phyloP scores from a whole-genome alignment of 2,888 invertebrate genomes.

The Mythimna loreyi region DNA sequence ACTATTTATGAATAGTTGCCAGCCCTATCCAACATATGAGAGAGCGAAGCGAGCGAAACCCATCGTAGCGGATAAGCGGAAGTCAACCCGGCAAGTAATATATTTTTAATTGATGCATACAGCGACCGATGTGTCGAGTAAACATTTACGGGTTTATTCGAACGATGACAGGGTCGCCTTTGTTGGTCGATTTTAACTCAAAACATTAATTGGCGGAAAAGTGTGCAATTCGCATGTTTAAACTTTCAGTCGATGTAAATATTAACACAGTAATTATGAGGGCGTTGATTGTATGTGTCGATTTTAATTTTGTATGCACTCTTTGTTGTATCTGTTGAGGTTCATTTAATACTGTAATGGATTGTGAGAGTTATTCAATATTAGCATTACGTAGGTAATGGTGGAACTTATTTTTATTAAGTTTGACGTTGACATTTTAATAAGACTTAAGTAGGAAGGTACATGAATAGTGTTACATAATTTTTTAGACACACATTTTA shows the following conservation, averaged over 20 bases:
- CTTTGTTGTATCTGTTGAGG: constrained; percentile 54
- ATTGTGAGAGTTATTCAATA: constrained; percentile 40
- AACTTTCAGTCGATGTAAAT: constrained; percentile 82
- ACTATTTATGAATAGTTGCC: not conserved
- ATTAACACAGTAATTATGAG: constrained; percentile 84
- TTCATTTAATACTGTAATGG: constrained; percentile 49
- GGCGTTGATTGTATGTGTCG: constrained; percentile 78
- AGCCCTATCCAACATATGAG: constrained; percentile 49
- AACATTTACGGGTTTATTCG: constrained; percentile 86
- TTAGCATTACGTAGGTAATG: constrained; percentile 10
- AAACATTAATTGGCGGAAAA: constrained; percentile 88
- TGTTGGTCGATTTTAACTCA: constrained; percentile 85
- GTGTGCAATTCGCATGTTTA: constrained; percentile 86
- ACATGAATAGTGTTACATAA: not conserved
- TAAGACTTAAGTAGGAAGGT: not conserved
- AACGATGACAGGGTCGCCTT: constrained; percentile 81
- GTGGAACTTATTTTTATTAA: constrained; percentile 15
- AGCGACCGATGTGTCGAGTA: constrained; percentile 84
- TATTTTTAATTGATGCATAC: constrained; percentile 89
- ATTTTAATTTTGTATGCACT: constrained; percentile 69
- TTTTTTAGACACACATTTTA: no score
- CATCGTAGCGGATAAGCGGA: constrained; percentile 75
- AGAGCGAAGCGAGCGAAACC: constrained; percentile 57
- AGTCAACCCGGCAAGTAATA: constrained; percentile 83
- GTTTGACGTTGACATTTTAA: not conserved